Evolutionary conservation across 2,797 vertebrate genomes (phyloP).

Genomic region (Cercopithecus petaurista): DNA sequence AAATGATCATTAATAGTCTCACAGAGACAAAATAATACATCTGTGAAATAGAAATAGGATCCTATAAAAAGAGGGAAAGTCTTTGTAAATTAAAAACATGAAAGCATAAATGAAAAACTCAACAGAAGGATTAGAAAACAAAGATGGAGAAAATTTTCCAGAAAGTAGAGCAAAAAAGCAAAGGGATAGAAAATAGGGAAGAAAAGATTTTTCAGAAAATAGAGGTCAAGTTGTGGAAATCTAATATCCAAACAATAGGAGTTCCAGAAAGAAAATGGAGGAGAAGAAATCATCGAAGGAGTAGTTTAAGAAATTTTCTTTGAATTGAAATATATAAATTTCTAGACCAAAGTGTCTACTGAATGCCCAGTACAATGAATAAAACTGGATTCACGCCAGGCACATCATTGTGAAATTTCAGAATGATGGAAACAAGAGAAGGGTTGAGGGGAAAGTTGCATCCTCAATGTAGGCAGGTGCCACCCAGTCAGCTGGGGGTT

Average conservation of each 20-base stretch:
- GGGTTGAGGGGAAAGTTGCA: background rate
- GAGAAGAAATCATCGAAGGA: background rate
- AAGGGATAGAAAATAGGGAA: background rate
- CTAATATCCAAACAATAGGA: background rate
- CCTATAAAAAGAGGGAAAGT: background rate
- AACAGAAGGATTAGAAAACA: background rate
- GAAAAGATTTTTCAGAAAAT: background rate
- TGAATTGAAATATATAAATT: background rate
- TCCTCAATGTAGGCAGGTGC: too few species aligned
- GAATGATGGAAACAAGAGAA: background rate
- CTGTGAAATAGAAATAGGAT: background rate
- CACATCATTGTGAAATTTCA: background rate
- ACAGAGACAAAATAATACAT: background rate
- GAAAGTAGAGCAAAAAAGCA: background rate
- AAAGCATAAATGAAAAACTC: background rate
- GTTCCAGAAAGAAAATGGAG: background rate
- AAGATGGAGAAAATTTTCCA: background rate
- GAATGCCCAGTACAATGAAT: background rate
- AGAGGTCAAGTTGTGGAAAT: background rate
- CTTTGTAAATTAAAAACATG: background rate
- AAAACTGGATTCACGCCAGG: background rate
- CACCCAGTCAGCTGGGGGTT: background rate
- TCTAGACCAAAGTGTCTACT: background rate
- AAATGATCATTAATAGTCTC: background rate
- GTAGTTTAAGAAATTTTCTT: background rate